Conservation (phyloP, 2,113 vertebrate species). For the Anser brachyrhynchus region DNA sequence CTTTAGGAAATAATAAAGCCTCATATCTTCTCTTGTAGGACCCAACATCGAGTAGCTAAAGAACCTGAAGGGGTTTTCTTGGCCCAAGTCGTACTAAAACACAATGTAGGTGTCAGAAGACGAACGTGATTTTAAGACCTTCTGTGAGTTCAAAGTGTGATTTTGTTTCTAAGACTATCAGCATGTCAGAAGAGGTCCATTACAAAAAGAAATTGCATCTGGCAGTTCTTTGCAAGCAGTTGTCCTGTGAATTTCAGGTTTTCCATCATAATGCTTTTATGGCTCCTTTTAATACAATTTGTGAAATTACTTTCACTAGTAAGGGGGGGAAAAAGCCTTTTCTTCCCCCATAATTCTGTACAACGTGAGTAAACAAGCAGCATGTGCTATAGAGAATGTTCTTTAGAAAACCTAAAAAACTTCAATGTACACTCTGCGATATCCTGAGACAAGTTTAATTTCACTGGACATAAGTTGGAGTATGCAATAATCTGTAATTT, state of each 20-base stretch:
- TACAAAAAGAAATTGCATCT: too few relatives aligned
- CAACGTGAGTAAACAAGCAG: background rate
- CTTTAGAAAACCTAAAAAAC: background rate
- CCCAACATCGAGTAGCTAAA: background rate
- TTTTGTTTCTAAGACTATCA: background rate
- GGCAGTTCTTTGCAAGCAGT: background rate
- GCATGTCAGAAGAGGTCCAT: background rate
- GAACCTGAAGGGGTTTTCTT: background rate
- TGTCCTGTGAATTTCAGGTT: background rate
- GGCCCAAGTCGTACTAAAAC: background rate
- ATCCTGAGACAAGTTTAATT: background rate
- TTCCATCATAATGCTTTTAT: background rate
- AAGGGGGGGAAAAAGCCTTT: background rate
- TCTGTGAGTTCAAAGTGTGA: background rate
- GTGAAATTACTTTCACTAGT: background rate
- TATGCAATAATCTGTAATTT: background rate
- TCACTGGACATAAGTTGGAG: background rate
- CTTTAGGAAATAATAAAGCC: background rate
- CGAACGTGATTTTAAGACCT: background rate
- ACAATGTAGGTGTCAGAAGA: fast-evolving
- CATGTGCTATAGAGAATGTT: too few relatives aligned
- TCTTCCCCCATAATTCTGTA: background rate
- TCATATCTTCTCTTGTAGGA: background rate
- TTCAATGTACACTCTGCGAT: fast-evolving
- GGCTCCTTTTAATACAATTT: background rate